Evolutionary conservation across 2,113 vertebrate species (phyloP).

Genomic region (Oryzias javanicus): DNA sequence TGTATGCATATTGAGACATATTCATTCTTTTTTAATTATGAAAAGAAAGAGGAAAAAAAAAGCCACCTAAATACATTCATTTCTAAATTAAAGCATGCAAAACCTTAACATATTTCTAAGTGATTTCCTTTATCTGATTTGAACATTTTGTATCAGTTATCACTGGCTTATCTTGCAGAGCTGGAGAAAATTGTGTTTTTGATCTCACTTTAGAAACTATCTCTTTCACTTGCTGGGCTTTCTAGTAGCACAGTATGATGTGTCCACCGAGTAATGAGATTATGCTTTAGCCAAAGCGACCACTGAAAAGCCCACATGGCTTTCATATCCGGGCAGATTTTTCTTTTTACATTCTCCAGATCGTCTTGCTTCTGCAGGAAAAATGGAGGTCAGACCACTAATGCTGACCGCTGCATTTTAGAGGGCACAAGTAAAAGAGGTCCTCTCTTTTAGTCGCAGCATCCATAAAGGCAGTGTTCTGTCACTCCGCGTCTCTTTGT

Average conservation of each 20-base stretch:
- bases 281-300: conserved; percentile 64
- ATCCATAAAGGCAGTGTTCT: not conserved
- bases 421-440: conserved; percentile 40
- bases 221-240: conserved; percentile 34
- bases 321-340: conserved; percentile 61
- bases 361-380: conserved; percentile 43
- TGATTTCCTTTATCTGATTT: conserved; percentile 27
- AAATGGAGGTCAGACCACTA: conserved; percentile 63
- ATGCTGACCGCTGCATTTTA: conserved; percentile 60
- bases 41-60: not conserved
- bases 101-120: not conserved
- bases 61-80: too few species aligned
- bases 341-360: conserved; percentile 52
- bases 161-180: conserved; percentile 45
- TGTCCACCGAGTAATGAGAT: conserved; percentile 60
- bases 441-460: conserved; percentile 3
- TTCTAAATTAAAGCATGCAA: too few species aligned
- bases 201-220: conserved; percentile 51
- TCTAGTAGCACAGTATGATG: conserved; percentile 46
- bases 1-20: not conserved
- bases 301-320: conserved; percentile 55
- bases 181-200: conserved; percentile 52
- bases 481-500: conserved; percentile 1
- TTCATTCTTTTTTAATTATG: not conserved
- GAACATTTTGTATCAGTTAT: conserved; percentile 61